Base-by-base conservation (phyloP, 2,797 vertebrate species). In the Falco concolor region DNA sequence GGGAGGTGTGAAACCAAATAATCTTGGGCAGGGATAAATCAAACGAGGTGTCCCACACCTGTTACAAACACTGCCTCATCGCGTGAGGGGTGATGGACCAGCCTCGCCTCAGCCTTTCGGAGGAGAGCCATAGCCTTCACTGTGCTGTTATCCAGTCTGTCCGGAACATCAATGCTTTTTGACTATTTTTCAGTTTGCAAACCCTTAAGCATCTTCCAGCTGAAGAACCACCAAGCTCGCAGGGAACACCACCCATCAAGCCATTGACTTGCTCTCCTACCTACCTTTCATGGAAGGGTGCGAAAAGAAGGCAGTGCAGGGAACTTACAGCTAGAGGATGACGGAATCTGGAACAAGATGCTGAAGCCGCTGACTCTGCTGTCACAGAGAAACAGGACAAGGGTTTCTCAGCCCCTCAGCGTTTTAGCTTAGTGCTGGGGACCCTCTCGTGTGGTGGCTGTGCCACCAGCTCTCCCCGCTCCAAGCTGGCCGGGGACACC, bases 381-480 rank as follows among this genome's bases (percentile, higher is more conserved):
- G 15, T 18, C 22, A 6, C 8, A 30, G 40, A 56, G 30, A 82
- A 79, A 13, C 25, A 44, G 54, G 13, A 87, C 40, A 81, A 85
- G 15, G 32, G 52, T 25, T n/a, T 72, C 40, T 60, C n/a, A 27
- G 49, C 15, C 19, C 19, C 22, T 77, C 45, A 45, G 57, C 13
- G 30, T 52, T 40, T 81, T 2, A 1, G 40, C 30, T 32, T 49
- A 34, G 20, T 36, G 52, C 28, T 56, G 45, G 22, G 24, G 53
- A 60, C 12, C 5, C 12, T 30, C 6, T 10, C 9, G 69, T 0
- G 0, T 18, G 7, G 13, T 38, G 65, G 25, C 32, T 1, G 0
- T 45, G 18, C 28, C 6, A 0, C 57, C 45, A 38, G 45, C 57
- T 70, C 40, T 60, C 10, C 14, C 20, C 16, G 1, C 13, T 54